Conservation (phyloP, 1,140 invertebrate genomes). For the Lethrus apterus region DNA sequence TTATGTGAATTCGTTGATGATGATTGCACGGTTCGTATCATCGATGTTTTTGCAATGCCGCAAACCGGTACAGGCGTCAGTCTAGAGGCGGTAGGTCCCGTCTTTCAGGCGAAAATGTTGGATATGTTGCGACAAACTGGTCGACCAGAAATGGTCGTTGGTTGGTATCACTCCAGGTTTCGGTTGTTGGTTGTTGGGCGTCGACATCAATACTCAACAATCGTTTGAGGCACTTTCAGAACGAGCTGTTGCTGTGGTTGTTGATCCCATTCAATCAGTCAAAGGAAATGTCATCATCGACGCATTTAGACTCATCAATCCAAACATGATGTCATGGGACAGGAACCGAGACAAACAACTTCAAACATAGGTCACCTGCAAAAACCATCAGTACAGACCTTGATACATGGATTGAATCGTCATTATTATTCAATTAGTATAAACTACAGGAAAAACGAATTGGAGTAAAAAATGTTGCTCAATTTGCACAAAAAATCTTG, state of each 20-base stretch:
- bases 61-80: constrained; percentile 95
- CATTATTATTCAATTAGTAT: constrained; percentile 99
- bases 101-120: constrained; percentile 99
- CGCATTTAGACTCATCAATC: constrained; percentile 93
- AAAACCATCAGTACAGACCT: constrained; percentile 98
- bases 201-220: constrained; percentile 99
- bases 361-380: constrained; percentile 98
- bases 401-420: constrained; percentile 97
- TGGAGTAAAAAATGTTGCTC: constrained; percentile 98
- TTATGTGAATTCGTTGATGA: constrained; percentile 84
- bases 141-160: constrained; percentile 98
- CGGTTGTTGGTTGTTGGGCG: constrained; percentile 99
- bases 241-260: constrained; percentile 96
- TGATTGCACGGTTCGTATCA: constrained; percentile 98
- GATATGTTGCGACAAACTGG: constrained; percentile 99
- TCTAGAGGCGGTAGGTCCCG: constrained; percentile 99
- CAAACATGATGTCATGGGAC: constrained; percentile 97
- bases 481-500: constrained; percentile 99
- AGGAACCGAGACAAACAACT: constrained; percentile 98
- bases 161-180: constrained; percentile 99
- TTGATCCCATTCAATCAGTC: constrained; percentile 99
- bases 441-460: constrained; percentile 97
- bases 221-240: constrained; percentile 98
- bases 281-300: constrained; percentile 97
- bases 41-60: constrained; percentile 99